These are phyloP conservation scores for Shargacucullia verbasci DNA, from an alignment of 2,888 invertebrate genomes.

Conservation along the genomic window DNA sequence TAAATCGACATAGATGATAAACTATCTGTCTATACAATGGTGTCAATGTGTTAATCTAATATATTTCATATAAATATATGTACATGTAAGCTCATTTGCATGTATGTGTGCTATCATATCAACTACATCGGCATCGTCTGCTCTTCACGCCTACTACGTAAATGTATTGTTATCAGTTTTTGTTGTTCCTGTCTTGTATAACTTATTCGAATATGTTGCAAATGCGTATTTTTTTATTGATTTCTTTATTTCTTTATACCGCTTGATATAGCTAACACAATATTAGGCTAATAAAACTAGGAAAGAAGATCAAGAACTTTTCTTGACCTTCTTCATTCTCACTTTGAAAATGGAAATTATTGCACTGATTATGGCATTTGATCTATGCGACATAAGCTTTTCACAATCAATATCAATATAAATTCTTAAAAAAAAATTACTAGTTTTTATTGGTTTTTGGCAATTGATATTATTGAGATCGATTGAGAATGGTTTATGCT, in stretches of 20 bases:
- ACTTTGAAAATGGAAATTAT: no score
- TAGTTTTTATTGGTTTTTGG: no score
- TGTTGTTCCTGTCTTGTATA: slow-evolving; percentile 40
- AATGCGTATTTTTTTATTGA: slow-evolving; percentile 18
- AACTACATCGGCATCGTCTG: slow-evolving; percentile 31
- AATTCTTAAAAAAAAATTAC: no score
- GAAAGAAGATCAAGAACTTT: no score
- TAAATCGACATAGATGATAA: not conserved
- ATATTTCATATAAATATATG: slow-evolving; percentile 1
- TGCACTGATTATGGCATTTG: no score
- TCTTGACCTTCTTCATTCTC: no score
- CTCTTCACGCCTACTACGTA: slow-evolving; percentile 21
- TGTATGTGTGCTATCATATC: slow-evolving; percentile 35
- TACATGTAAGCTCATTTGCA: slow-evolving; percentile 5
- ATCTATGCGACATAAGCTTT: no score
- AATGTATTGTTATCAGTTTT: slow-evolving; percentile 39
- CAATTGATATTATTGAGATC: no score
- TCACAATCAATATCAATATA: no score
- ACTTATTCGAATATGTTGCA: slow-evolving; percentile 19
- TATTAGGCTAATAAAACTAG: no score
- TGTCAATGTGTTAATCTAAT: slow-evolving; percentile 10
- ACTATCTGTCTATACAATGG: slow-evolving; percentile 18
- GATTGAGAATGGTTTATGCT: no score
- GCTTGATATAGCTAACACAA: slow-evolving; percentile 5
- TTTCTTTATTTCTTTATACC: no score